Evolutionary conservation across 2,797 vertebrate species (phyloP).

Genomic region (Notolabrus celidotus): DNA sequence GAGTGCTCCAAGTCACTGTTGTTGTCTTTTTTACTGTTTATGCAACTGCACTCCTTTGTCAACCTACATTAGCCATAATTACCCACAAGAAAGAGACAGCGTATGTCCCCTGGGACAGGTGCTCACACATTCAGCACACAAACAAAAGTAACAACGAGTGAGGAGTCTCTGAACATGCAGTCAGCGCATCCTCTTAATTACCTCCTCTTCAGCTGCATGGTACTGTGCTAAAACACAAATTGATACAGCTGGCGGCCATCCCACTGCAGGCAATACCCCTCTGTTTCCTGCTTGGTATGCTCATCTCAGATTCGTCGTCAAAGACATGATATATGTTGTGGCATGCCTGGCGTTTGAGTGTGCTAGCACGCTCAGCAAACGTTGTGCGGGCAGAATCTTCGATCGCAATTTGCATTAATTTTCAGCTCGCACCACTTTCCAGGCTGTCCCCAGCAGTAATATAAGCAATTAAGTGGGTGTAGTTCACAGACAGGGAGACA

Average conservation of each 20-base stretch:
- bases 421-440: constrained; percentile 31
- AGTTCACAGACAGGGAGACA: constrained; percentile 21
- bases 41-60: constrained; percentile 64
- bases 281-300: constrained; percentile 33
- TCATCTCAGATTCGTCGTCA: constrained; percentile 37
- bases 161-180: constrained; percentile 57
- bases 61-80: constrained; percentile 82
- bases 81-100: constrained; percentile 68
- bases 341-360: constrained; percentile 20
- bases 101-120: constrained; percentile 52
- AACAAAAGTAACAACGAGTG: constrained; percentile 54
- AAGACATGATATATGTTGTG: constrained; percentile 36
- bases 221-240: constrained; percentile 50
- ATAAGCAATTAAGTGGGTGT: constrained; percentile 36
- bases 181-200: constrained; percentile 67
- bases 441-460: constrained; percentile 31
- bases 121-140: constrained; percentile 40
- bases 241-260: constrained; percentile 42
- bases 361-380: constrained; percentile 40
- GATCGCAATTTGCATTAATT: constrained; percentile 57
- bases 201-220: constrained; percentile 51
- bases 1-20: constrained; percentile 28
- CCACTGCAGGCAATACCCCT: constrained; percentile 28
- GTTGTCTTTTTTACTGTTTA: constrained; percentile 41
- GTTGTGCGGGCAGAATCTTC: constrained; percentile 42